Evolutionary conservation across 2,797 vertebrate genomes (phyloP).

Genomic region (Enoplosus armatus): DNA sequence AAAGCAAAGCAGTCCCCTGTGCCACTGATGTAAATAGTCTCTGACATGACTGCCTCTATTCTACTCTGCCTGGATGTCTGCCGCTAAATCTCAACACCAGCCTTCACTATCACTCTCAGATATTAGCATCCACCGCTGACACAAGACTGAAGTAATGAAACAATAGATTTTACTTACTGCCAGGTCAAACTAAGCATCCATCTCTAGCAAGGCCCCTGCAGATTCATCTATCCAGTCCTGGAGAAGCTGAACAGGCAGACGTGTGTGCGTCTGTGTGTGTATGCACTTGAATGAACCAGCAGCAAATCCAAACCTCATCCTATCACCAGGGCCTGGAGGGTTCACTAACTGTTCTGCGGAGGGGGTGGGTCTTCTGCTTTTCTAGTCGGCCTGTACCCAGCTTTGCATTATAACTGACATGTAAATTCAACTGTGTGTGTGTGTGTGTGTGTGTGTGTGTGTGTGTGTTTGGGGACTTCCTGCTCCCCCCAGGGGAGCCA

Average conservation of each 20-base stretch:
- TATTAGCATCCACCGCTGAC: conserved; percentile 65
- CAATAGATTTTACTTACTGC: conserved; percentile 82
- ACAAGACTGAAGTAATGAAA: conserved; percentile 67
- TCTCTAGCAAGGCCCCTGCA: conserved; percentile 65
- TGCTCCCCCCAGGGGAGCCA: conserved; percentile 70
- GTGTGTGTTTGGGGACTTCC: conserved; percentile 62
- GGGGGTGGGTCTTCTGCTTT: conserved; percentile 79
- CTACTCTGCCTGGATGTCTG: conserved; percentile 43
- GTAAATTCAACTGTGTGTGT: conserved; percentile 77
- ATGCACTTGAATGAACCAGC: conserved; percentile 73
- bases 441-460: conserved; percentile 46
- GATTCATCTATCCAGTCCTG: conserved; percentile 67
- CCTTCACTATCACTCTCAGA: conserved; percentile 66
- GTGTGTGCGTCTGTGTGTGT: conserved; percentile 33
- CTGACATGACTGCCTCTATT: conserved; percentile 47
- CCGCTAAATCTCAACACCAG: conserved; percentile 53
- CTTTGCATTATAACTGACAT: conserved; percentile 88
- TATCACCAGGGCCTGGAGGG: conserved; percentile 71
- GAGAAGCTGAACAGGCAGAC: conserved; percentile 42
- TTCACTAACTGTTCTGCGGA: conserved; percentile 71
- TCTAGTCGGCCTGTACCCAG: conserved; percentile 61
- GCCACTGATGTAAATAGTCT: conserved; percentile 54
- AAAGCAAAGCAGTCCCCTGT: conserved; percentile 25
- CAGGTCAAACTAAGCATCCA: conserved; percentile 74
- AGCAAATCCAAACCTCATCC: conserved; percentile 73